Percentiles rank a stretch among this genome's conserved stretches.
These are phyloP conservation scores for Pollachius pollachius DNA, from an alignment of 2,113 vertebrate species.

Conservation along the genomic window DNA sequence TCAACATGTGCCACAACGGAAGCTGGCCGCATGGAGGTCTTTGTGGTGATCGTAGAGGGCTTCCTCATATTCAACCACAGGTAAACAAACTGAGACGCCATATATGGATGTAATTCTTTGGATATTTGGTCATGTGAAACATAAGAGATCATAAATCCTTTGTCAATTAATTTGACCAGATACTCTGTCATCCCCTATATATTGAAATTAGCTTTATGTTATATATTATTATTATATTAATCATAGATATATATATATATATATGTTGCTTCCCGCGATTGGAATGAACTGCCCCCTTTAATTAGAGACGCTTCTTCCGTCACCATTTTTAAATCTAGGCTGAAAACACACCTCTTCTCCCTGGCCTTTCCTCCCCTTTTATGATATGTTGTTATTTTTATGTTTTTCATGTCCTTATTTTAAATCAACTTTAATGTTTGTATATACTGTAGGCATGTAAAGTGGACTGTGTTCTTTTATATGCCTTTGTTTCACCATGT, in stretches of 20 bases:
- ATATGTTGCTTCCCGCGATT: neutral
- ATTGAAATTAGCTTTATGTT: too few species aligned
- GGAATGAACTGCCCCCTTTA: neutral
- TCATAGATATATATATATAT: neutral
- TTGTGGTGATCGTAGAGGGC: constrained; percentile 88
- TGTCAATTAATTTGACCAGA: too few species aligned
- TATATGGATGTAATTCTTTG: neutral
- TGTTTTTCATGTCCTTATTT: too few species aligned
- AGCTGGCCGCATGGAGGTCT: constrained; percentile 32
- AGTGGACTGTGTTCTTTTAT: too few species aligned
- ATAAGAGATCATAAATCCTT: neutral
- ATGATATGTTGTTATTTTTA: too few species aligned
- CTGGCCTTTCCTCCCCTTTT: too few species aligned
- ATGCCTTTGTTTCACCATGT: too few species aligned
- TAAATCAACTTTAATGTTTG: too few species aligned
- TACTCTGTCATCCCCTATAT: too few species aligned
- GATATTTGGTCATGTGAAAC: neutral
- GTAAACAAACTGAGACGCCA: constrained; percentile 66
- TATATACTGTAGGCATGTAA: too few species aligned
- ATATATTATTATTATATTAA: neutral
- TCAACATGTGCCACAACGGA: constrained; percentile 22
- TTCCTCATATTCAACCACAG: constrained; percentile 92
- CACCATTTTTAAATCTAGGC: too few species aligned
- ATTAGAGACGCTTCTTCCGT: neutral
- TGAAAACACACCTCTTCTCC: too few species aligned